Percentiles rank a stretch among this genome's conserved stretches.
These are phyloP conservation scores for Spilarctia lutea DNA, from an alignment of 2,888 invertebrate genomes.

Conservation along the genomic window DNA sequence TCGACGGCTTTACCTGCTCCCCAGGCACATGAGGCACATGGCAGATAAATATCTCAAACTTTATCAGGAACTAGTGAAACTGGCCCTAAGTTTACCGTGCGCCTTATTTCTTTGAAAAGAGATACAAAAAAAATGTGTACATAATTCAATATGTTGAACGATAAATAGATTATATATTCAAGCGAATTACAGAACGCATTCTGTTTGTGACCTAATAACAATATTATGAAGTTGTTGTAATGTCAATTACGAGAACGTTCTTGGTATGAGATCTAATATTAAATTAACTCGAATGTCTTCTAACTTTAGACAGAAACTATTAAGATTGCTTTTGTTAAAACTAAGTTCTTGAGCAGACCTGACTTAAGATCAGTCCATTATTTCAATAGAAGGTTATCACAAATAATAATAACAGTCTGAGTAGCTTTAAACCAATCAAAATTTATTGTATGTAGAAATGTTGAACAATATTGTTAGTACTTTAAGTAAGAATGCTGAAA, in stretches of 20 bases:
- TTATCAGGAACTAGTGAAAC: too few species aligned
- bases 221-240: background rate
- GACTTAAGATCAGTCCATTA: background rate
- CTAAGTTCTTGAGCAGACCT: background rate
- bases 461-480: conserved; percentile 34
- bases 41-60: too few species aligned
- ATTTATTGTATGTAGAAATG: conserved; percentile 1
- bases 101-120: background rate
- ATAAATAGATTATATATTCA: background rate
- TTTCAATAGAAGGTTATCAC: background rate
- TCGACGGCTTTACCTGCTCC: too few species aligned
- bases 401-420: background rate
- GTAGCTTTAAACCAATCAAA: background rate
- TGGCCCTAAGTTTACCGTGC: background rate
- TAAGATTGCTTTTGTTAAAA: background rate
- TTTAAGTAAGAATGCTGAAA: conserved; percentile 28
- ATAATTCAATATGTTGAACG: background rate
- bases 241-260: background rate
- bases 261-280: background rate
- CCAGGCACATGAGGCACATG: too few species aligned
- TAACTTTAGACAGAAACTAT: background rate
- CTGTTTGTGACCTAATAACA: background rate
- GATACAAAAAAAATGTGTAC: background rate
- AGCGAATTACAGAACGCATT: background rate
- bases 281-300: background rate